phyloP scores from a whole-genome alignment of 92 coral and sea anemone genomes.

The Bergia sp. region DNA sequence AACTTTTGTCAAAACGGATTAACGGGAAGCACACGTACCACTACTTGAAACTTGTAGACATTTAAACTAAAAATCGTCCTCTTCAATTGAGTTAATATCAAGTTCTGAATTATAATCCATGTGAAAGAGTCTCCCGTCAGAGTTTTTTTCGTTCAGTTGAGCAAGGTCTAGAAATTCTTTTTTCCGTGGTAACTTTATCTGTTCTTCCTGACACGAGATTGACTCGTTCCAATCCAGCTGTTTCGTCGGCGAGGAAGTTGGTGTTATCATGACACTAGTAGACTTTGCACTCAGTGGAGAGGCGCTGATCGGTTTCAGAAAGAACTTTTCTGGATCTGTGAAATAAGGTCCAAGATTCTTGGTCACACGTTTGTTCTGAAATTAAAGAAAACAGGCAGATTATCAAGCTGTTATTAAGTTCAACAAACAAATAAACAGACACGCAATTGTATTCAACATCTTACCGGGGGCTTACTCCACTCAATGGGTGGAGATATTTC shows the following conservation, averaged over 20 bases:
- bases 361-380: slow-evolving; percentile 80
- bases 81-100: slow-evolving; percentile 87
- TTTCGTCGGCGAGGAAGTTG: slow-evolving; percentile 82
- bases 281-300: slow-evolving; percentile 75
- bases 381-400: slow-evolving; percentile 37
- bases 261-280: slow-evolving; percentile 84
- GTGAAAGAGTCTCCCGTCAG: slow-evolving; percentile 73
- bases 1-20: slow-evolving; percentile 6
- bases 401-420: slow-evolving; percentile 9
- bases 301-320: slow-evolving; percentile 80
- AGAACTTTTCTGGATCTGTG: slow-evolving; percentile 84
- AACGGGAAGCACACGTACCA: neutral
- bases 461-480: neutral
- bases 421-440: slow-evolving; percentile 16
- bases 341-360: slow-evolving; percentile 69
- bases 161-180: slow-evolving; percentile 29
- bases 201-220: neutral
- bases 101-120: slow-evolving; percentile 76
- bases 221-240: slow-evolving; percentile 62
- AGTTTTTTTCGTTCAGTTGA: slow-evolving; percentile 45
- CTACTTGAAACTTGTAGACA: slow-evolving; percentile 8
- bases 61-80: slow-evolving; percentile 71
- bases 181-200: slow-evolving; percentile 25
- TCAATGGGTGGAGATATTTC: slow-evolving; percentile 4
- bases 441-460: neutral